These are phyloP conservation scores for Paramuricea clavata DNA, from an alignment of 92 coral and sea anemone genomes.

Conservation along the genomic window DNA sequence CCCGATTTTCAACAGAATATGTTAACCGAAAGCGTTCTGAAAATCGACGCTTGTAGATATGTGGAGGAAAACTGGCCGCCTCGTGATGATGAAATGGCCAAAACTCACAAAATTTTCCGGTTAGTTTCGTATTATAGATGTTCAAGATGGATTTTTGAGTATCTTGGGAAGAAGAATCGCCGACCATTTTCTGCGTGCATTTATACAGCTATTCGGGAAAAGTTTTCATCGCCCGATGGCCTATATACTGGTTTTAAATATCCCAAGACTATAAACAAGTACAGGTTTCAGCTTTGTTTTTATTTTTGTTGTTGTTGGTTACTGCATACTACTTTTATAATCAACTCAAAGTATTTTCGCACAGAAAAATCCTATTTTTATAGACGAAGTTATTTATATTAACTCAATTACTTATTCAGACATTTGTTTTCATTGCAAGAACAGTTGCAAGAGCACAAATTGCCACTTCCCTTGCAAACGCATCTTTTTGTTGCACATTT, in stretches of 20 bases:
- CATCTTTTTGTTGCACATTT: not conserved
- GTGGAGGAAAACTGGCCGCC: conserved; percentile 49
- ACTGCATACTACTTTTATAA: too few relatives aligned
- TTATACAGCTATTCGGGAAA: too few relatives aligned
- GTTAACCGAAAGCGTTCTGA: conserved; percentile 41
- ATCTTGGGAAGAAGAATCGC: conserved; percentile 44
- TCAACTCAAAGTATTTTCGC: too few relatives aligned
- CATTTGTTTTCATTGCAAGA: not conserved
- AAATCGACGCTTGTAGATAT: conserved; percentile 40
- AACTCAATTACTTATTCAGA: not conserved
- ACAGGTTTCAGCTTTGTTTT: too few relatives aligned
- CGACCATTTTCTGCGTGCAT: conserved; percentile 51
- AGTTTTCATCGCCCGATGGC: conserved; percentile 52
- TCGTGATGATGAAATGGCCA: conserved; percentile 37
- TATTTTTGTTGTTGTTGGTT: too few relatives aligned
- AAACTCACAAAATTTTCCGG: conserved; percentile 39
- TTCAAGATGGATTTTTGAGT: conserved; percentile 52
- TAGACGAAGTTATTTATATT: not conserved
- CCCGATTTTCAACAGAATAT: conserved; percentile 35
- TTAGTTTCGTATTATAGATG: conserved; percentile 49
- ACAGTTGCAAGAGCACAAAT: not conserved
- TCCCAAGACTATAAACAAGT: not conserved
- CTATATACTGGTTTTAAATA: conserved; percentile 10
- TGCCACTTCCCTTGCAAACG: not conserved
- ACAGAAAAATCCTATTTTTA: not conserved